Evolutionary conservation across 1,140 invertebrate genomes (phyloP).

Genomic region (Trichonephila clavipes): DNA sequence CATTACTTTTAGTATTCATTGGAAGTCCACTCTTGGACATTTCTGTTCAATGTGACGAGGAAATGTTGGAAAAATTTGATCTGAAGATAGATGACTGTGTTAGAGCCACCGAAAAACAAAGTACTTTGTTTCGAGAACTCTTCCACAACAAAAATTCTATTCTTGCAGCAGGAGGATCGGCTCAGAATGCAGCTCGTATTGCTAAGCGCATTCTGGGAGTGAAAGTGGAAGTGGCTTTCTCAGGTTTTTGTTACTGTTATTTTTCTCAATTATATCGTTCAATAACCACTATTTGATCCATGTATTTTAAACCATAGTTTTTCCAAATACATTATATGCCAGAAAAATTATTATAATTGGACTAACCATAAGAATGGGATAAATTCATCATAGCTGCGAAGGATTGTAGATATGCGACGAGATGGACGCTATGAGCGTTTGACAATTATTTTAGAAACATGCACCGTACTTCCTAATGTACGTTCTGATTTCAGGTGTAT

Average conservation of each 20-base stretch:
- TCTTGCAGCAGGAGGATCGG: conserved; percentile 51
- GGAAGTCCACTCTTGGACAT: conserved; percentile 65
- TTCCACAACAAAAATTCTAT: not conserved
- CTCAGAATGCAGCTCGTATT: conserved; percentile 52
- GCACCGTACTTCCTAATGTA: too few relatives aligned
- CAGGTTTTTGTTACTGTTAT: not conserved
- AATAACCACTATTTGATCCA: too few relatives aligned
- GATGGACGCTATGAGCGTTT: too few relatives aligned
- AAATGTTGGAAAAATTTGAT: not conserved
- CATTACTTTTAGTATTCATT: not conserved
- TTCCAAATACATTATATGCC: too few relatives aligned
- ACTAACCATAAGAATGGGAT: too few relatives aligned
- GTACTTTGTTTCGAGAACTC: not conserved
- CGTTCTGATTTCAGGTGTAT: too few relatives aligned
- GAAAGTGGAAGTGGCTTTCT: conserved; percentile 6
- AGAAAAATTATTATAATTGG: too few relatives aligned
- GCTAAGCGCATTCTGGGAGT: conserved; percentile 30
- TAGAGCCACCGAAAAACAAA: not conserved
- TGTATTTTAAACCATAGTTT: too few relatives aligned
- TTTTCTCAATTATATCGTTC: too few relatives aligned
- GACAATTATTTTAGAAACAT: too few relatives aligned
- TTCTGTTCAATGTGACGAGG: not conserved
- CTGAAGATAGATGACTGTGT: conserved; percentile 45
- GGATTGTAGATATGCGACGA: too few relatives aligned
- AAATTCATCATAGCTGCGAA: too few relatives aligned